Conservation (phyloP, 2,888 invertebrate genomes). For the Zeuzera pyrina region DNA sequence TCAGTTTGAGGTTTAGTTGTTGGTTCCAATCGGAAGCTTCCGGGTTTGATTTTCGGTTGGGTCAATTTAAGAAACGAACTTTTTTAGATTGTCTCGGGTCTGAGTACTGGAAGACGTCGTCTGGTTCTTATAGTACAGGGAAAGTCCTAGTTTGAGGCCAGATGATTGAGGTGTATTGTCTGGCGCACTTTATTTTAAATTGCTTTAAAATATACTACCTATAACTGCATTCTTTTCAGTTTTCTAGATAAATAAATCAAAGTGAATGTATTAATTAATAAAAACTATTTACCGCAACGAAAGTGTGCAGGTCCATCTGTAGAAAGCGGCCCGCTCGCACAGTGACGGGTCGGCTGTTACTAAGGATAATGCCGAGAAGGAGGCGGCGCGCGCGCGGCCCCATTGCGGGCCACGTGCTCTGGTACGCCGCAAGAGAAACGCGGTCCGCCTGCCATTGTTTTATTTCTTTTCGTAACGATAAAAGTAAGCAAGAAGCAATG, state of each 20-base stretch:
- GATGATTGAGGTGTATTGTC: not conserved
- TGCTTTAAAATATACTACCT: not conserved
- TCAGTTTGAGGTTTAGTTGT: no score
- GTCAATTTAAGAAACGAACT: no score
- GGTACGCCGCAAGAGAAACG: conserved; percentile 51
- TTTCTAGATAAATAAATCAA: no score
- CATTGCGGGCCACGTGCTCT: conserved; percentile 43
- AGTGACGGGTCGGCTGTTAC: conserved; percentile 29
- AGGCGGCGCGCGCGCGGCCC: conserved; percentile 36
- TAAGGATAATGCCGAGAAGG: conserved; percentile 39
- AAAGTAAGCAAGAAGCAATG: no score
- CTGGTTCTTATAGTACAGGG: no score
- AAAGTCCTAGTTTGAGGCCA: no score
- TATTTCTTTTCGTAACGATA: no score
- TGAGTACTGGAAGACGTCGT: no score
- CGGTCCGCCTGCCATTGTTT: conserved; percentile 37
- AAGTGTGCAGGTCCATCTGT: conserved; percentile 52
- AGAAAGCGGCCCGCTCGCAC: conserved; percentile 48
- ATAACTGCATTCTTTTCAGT: not conserved
- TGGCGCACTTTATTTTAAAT: not conserved
- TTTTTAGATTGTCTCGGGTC: no score
- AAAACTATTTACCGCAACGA: conserved; percentile 33
- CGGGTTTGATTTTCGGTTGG: no score
- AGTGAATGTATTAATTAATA: no score
- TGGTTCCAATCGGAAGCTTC: no score